These are phyloP conservation scores for Thamnaconus septentrionalis DNA, from an alignment of 2,113 vertebrate species.

Conservation along the genomic window DNA sequence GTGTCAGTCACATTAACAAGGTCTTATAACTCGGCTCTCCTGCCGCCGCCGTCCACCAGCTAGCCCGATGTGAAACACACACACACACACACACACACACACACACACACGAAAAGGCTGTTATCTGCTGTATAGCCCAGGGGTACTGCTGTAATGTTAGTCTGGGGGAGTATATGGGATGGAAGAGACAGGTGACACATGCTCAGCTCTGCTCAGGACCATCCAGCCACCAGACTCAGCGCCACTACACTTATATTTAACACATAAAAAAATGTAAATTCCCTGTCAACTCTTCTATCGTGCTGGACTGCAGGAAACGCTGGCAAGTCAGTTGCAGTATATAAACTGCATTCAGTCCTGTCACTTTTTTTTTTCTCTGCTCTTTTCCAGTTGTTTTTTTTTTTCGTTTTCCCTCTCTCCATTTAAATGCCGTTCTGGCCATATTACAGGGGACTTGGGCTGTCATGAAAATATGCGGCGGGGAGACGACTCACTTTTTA, in stretches of 20 bases:
- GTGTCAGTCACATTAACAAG: slow-evolving; percentile 66
- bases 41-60: slow-evolving; percentile 13
- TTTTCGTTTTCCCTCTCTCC: too few species aligned
- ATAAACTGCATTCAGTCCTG: slow-evolving; percentile 16
- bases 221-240: slow-evolving; percentile 33
- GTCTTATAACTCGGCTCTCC: slow-evolving; percentile 47
- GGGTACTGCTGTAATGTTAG: slow-evolving; percentile 38
- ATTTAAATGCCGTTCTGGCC: too few species aligned
- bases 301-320: background rate
- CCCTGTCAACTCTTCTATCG: slow-evolving; percentile 16
- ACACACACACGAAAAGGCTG: background rate
- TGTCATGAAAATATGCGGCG: too few species aligned
- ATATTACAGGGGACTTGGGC: too few species aligned
- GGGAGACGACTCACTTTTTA: slow-evolving; percentile 12
- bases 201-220: slow-evolving; percentile 41
- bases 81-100: background rate
- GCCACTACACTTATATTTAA: slow-evolving; percentile 24
- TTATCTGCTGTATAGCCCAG: slow-evolving; percentile 39
- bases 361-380: background rate
- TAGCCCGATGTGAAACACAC: background rate
- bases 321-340: slow-evolving; percentile 27
- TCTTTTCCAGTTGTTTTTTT: too few species aligned
- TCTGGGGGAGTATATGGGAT: slow-evolving; percentile 46
- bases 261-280: slow-evolving; percentile 59
- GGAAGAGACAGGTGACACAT: slow-evolving; percentile 51